These are phyloP conservation scores for Flexamia atlantica DNA, from an alignment of 2,888 invertebrate genomes.

Conservation along the genomic window DNA sequence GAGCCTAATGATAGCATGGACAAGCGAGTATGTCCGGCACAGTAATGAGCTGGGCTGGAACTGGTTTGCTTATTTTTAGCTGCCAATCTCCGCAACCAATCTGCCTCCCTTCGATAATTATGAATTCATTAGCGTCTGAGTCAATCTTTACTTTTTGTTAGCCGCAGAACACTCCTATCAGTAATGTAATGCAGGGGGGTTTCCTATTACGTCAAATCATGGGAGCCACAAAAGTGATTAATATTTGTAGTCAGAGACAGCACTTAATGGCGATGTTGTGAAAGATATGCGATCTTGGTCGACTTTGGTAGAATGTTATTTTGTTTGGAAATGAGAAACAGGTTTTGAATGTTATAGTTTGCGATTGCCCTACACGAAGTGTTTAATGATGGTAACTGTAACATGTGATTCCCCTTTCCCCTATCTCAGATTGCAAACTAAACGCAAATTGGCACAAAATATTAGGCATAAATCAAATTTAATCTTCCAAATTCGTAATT, in stretches of 20 bases:
- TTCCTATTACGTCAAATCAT: neutral
- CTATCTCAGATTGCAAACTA: too few species aligned
- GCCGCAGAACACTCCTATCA: neutral
- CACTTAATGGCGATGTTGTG: neutral
- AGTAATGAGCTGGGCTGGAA: neutral
- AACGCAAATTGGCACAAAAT: too few species aligned
- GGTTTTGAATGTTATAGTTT: too few species aligned
- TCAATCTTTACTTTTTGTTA: conserved; percentile 28
- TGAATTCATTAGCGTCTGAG: conserved; percentile 40
- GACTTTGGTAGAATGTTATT: too few species aligned
- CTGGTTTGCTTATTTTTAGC: conserved; percentile 36
- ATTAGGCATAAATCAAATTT: too few species aligned
- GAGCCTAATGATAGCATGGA: neutral
- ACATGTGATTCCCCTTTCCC: too few species aligned
- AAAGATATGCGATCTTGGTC: neutral
- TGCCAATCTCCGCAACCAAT: conserved; percentile 29
- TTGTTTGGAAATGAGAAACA: too few species aligned
- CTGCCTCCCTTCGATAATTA: conserved; percentile 4
- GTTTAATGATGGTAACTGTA: too few species aligned
- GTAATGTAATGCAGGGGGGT: neutral
- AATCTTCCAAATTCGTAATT: too few species aligned
- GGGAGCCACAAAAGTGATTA: neutral
- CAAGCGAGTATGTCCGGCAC: neutral
- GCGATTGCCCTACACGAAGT: too few species aligned
- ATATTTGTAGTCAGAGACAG: neutral